Conservation (phyloP, 2,797 vertebrate genomes). For the Kryptopterus vitreolus region DNA sequence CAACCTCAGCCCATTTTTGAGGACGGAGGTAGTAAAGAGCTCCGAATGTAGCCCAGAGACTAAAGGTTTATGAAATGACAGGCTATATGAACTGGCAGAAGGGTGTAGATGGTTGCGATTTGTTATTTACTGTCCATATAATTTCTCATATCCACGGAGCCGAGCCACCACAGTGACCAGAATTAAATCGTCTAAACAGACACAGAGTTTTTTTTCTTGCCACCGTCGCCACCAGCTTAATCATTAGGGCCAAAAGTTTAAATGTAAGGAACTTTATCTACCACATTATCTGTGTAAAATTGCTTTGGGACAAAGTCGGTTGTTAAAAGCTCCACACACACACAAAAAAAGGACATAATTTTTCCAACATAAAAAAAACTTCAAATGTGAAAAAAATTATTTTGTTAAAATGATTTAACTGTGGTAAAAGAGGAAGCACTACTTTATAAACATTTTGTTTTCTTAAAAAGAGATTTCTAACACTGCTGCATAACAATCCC, state of each 20-base stretch:
- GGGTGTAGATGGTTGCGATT: neutral
- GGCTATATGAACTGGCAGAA: neutral
- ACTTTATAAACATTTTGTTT: conserved; percentile 19
- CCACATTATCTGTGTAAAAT: too few relatives aligned
- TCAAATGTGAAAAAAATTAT: neutral
- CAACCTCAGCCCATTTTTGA: neutral
- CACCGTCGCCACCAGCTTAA: too few relatives aligned
- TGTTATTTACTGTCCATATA: neutral
- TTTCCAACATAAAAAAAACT: neutral
- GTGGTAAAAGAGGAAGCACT: neutral
- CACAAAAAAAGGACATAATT: too few relatives aligned
- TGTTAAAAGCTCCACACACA: too few relatives aligned
- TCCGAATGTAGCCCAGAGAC: neutral
- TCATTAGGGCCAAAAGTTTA: neutral
- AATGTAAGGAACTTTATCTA: too few relatives aligned
- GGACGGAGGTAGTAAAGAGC: neutral
- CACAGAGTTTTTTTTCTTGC: too few relatives aligned
- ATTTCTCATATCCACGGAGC: neutral
- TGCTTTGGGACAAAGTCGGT: too few relatives aligned
- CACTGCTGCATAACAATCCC: conserved; percentile 59
- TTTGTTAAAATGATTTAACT: neutral
- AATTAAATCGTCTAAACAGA: neutral
- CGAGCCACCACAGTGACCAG: neutral
- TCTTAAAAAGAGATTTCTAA: conserved; percentile 50
- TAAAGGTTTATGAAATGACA: neutral